Percentiles rank a stretch among this genome's conserved stretches.
phyloP scores from a whole-genome alignment of 2,113 vertebrate species.

The Strigops habroptila region DNA sequence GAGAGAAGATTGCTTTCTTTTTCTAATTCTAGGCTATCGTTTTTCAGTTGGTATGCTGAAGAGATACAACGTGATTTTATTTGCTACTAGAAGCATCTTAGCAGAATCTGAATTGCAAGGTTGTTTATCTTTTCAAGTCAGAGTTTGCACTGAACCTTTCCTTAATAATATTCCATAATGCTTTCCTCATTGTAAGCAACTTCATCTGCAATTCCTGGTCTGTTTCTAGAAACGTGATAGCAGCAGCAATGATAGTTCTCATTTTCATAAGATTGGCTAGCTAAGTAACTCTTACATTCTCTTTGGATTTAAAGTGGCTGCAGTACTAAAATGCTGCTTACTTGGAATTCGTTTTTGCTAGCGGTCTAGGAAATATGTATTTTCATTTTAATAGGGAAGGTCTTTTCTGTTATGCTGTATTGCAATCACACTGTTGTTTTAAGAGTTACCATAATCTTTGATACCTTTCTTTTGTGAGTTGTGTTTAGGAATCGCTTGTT shows the following conservation, averaged over 20 bases:
- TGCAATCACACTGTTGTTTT: neutral
- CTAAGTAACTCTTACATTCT: neutral
- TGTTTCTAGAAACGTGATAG: neutral
- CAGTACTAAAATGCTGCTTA: neutral
- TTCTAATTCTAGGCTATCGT: neutral
- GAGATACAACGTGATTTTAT: neutral
- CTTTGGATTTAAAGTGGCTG: neutral
- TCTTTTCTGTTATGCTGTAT: neutral
- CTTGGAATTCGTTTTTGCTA: neutral
- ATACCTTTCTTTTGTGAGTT: neutral
- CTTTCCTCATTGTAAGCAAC: neutral
- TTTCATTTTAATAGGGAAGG: neutral
- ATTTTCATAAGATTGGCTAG: neutral
- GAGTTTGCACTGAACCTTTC: neutral
- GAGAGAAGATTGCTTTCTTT: neutral
- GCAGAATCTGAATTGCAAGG: neutral
- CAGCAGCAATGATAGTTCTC: neutral
- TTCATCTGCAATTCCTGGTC: neutral
- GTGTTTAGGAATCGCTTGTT: neutral
- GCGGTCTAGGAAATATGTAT: neutral
- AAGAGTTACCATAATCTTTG: neutral
- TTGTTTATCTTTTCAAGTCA: neutral
- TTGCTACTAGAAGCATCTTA: neutral
- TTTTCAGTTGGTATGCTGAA: neutral
- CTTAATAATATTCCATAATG: neutral